Evolutionary conservation across 1,140 invertebrate genomes (phyloP).

Genomic region (Euborellia annulipes): DNA sequence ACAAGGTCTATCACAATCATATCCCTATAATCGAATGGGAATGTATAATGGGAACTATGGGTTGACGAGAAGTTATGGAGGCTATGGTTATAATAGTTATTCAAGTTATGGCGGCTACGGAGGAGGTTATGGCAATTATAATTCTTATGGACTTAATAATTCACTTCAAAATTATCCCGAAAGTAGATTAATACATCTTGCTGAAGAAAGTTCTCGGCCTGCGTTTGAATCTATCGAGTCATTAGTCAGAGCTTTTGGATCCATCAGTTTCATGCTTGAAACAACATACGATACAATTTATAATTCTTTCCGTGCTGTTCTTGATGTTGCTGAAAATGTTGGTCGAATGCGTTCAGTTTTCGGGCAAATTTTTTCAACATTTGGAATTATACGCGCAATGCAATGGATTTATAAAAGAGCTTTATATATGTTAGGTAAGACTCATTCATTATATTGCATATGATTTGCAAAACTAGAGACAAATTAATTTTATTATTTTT

Average conservation of each 20-base stretch:
- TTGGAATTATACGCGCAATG: constrained; percentile 61
- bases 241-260: constrained; percentile 76
- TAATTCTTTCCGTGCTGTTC: constrained; percentile 84
- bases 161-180: constrained; percentile 31
- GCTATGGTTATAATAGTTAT: constrained; percentile 20
- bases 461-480: no score
- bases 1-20: no score
- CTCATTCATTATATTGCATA: constrained; percentile 5
- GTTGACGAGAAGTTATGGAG: neutral
- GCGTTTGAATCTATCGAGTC: constrained; percentile 92
- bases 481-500: no score
- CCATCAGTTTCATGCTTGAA: constrained; percentile 91
- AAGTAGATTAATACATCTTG: constrained; percentile 61
- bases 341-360: constrained; percentile 65
- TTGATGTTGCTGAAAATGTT: constrained; percentile 91
- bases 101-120: constrained; percentile 22
- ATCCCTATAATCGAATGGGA: no score
- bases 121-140: constrained; percentile 23
- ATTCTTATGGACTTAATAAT: constrained; percentile 26
- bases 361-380: constrained; percentile 65
- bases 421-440: constrained; percentile 45
- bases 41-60: no score
- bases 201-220: constrained; percentile 76
- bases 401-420: constrained; percentile 66
- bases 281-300: constrained; percentile 90